Base-by-base conservation (phyloP, 2,113 vertebrate genomes). In the Oophaga pumilio region DNA sequence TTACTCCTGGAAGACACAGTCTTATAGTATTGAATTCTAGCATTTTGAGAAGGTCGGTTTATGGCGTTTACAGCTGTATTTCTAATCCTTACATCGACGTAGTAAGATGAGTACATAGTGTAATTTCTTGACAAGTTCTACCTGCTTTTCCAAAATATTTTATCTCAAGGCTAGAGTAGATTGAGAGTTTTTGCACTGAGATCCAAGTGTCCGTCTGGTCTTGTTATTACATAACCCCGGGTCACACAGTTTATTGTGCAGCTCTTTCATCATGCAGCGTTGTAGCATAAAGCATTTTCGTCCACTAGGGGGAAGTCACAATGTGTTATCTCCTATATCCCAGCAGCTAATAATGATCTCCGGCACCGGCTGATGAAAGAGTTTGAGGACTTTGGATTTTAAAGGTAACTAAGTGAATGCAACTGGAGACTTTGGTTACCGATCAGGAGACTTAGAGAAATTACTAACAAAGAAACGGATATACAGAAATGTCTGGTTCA, bases 221-320 rank as follows among this genome's bases (percentile, higher is more conserved):
- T 5, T 53, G 22, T 69, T 53, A 53, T 8, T 69, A 69, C n/a
- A 83, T 83, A 68, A 53, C 49, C 13, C n/a, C 2, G 3, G 64
- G 24, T 84, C 17, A 73, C 26, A 73, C 22, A 33, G 24, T 26
- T 57, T 84, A 73, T 73, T 9, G 9, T 56, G 14, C 24, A 82
- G 49, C 43, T 82, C 8, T 68, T 82, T 50, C 60, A 82, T 53
- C 62, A 68, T 69, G 43, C 50, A 26, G 26, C 2, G 59, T 50
- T 22, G 1, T 66, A 52, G n/a, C 18, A 22, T 49, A 43, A 50
- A 49, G 43, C 49, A 4, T 13, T 66, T 82, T 50, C 68, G 20
- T 82, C 81, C 81, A 83, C 81, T 69, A 83, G 81, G 15, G 60
- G 81, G 81, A 83, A 53, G 62, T 53, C 81, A 82, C 80, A 66